phyloP scores from a whole-genome alignment of 1,140 invertebrate genomes.

The Drosophila gunungcola region DNA sequence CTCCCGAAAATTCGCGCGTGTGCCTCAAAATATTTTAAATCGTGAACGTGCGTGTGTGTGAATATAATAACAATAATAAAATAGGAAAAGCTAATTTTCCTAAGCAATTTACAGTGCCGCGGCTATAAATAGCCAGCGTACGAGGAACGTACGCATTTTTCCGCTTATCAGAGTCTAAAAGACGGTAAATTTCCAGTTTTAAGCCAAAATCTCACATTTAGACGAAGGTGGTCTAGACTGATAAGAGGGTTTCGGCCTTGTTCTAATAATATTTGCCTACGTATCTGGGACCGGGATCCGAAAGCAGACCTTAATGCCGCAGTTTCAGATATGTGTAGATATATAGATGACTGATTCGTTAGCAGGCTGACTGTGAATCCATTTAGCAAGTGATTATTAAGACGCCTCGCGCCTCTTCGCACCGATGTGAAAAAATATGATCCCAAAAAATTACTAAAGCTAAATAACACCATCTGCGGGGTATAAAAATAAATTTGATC shows the following conservation, averaged over 20 bases:
- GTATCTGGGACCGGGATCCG: conserved; percentile 14
- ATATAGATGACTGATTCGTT: conserved; percentile 69
- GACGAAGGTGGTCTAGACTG: conserved; percentile 5
- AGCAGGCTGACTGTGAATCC: conserved; percentile 45
- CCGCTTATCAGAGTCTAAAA: conserved; percentile 23
- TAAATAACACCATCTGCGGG: conserved; percentile 48
- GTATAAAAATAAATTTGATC: conserved; percentile 63
- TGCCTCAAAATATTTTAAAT: conserved; percentile 17
- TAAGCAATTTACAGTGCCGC: conserved; percentile 28
- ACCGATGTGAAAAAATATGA: conserved; percentile 27
- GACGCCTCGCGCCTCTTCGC: conserved; percentile 55
- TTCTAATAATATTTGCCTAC: conserved; percentile 1
- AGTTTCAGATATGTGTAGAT: conserved; percentile 14
- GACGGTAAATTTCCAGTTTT: conserved; percentile 40
- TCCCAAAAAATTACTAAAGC: conserved; percentile 13
- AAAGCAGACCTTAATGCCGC: conserved; percentile 38
- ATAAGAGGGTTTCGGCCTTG: conserved; percentile 32
- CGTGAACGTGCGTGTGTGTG: conserved; percentile 17
- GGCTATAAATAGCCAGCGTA: conserved; percentile 28
- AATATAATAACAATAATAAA: conserved; percentile 38
- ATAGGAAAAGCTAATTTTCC: conserved; percentile 34
- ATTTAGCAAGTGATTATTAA: conserved; percentile 77
- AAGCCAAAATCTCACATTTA: conserved; percentile 6
- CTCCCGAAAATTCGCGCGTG: conserved; percentile 16
- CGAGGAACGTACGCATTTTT: conserved; percentile 12